These are phyloP conservation scores for Strix occidentalis DNA, from an alignment of 2,797 vertebrate genomes.

Conservation along the genomic window DNA sequence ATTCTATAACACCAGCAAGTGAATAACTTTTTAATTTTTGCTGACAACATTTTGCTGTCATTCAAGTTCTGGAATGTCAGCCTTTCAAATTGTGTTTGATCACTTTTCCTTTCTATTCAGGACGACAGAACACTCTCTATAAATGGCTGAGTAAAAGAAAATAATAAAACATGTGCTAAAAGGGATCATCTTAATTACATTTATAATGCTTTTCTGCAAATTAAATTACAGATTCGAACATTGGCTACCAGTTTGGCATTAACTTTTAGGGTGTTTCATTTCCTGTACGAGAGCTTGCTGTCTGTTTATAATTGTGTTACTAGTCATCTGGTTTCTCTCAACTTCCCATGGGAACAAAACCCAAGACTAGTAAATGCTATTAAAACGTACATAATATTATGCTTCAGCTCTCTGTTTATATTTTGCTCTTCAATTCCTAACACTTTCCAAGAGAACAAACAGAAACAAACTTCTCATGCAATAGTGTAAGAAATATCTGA, in stretches of 20 bases:
- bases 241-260: not conserved
- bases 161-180: not conserved
- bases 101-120: not conserved
- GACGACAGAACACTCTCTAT: not conserved
- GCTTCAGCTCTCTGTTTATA: not conserved
- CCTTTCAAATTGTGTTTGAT: not conserved
- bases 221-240: not conserved
- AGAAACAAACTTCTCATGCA: not conserved
- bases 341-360: not conserved
- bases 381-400: not conserved
- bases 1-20: not conserved
- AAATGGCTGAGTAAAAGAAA: not conserved
- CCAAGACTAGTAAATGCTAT: not conserved
- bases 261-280: not conserved
- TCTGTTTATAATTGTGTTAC: not conserved
- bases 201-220: not conserved
- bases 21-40: not conserved
- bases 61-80: not conserved
- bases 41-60: not conserved
- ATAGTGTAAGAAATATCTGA: not conserved
- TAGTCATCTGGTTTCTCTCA: not conserved
- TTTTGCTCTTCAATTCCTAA: not conserved
- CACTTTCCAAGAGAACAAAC: not conserved
- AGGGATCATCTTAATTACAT: not conserved
- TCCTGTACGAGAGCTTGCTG: not conserved